Base-by-base conservation (phyloP, 2,888 invertebrate genomes). In the Clepsis dumicolana region DNA sequence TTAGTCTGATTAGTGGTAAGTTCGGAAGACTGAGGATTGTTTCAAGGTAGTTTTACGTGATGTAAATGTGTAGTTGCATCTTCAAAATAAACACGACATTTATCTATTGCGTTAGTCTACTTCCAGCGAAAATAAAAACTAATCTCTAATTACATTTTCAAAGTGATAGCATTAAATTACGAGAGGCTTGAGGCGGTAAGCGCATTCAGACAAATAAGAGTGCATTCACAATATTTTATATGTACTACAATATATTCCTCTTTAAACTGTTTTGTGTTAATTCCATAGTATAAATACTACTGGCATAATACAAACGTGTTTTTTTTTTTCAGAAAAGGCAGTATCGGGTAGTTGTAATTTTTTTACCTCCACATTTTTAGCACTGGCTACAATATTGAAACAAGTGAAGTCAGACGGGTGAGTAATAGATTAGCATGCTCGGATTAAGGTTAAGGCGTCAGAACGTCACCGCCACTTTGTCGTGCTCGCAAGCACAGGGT, bases 121-220 rank as follows among this genome's bases (percentile, higher is more conserved):
- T 75, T 80, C 72, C 76, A 84, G 84, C 82, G 64, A 81, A 79
- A 80, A 77, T 64, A 79, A 80, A 81, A 77, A 77, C 75, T 75
- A 80, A 76, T 82, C 80, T 85, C 84, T 77, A 74, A 78, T 80
- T 74, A 80, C 74, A 79, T 74, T 70, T 77, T 10, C 38, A 57
- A 67, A 38, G 56, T 72, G 74, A 73, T 67, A 76, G 80, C 75
- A 78, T 71, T 79, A 77, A 79, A 75, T 83, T 84, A 78, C 79
- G 80, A 81, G 85, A 87, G 87, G 85, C 83, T 77, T 80, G 72
- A 82, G 82, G 85, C 87, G 86, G 86, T 80, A 83, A 82, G 82
- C 81, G 81, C 77, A 81, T 81, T 75, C 71, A 74, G 75, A 79
- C 85, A 76, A 65, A 60, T 78, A 74, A 81, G 80, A 79, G 86